Evolutionary conservation across 2,888 invertebrate genomes (phyloP).

Genomic region (Apotomis turbidana): DNA sequence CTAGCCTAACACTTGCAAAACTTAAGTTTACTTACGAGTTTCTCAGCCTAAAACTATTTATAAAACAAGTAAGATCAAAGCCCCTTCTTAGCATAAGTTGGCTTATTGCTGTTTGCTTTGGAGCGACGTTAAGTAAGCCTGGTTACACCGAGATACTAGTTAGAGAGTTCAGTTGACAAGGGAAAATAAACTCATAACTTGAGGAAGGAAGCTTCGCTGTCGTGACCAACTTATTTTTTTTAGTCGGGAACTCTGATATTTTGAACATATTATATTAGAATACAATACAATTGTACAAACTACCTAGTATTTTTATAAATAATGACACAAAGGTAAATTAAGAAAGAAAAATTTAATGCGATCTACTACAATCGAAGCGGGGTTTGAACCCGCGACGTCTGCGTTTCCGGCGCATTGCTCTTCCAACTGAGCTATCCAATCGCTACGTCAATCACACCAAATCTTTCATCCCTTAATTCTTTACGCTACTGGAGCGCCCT

Average conservation of each 20-base stretch:
- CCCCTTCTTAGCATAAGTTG: constrained; percentile 26
- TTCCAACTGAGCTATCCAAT: too few relatives aligned
- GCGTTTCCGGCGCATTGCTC: too few relatives aligned
- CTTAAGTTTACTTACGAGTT: constrained; percentile 15
- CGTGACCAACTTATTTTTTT: background rate
- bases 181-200: constrained; percentile 10
- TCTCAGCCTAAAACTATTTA: constrained; percentile 29
- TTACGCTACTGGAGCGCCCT: too few relatives aligned
- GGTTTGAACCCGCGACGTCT: too few relatives aligned
- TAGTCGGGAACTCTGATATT: background rate
- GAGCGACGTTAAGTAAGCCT: constrained; percentile 29
- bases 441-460: too few relatives aligned
- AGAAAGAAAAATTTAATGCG: too few relatives aligned
- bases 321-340: too few relatives aligned
- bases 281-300: too few relatives aligned
- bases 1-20: background rate
- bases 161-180: constrained; percentile 7
- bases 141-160: constrained; percentile 30
- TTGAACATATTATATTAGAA: background rate
- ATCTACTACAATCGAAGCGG: too few relatives aligned
- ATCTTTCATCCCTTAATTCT: too few relatives aligned
- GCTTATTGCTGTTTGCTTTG: constrained; percentile 35
- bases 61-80: constrained; percentile 33
- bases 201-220: background rate
- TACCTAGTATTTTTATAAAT: background rate